Base-by-base conservation (phyloP, 2,888 invertebrate species). In the Andrena praecox region DNA sequence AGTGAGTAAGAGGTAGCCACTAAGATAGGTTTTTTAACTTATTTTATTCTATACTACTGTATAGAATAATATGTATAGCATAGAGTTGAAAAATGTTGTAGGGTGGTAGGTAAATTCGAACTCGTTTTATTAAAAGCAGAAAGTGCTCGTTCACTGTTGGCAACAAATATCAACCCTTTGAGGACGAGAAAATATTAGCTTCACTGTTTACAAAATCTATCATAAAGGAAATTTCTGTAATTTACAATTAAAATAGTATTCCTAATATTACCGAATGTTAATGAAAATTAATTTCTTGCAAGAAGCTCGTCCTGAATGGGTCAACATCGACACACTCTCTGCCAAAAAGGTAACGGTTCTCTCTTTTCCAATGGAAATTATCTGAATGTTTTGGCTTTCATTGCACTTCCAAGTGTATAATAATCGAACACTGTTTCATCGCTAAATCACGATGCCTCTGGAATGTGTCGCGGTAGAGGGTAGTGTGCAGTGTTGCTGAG, bases 371-470 rank as follows among this genome's bases (percentile, higher is more conserved):
- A 16, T 42, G 42, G 16, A 16, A 42, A 42, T 42, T 42, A 42
- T 16, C 42, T 5, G 4, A 42, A 42, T 77, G 59, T 48, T 33
- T n/a, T 35, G n/a, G 2, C 2, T 60, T n/a, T 20, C 7, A 20
- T 6, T 68, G 71, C 50, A 33, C n/a, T 42, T 8, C n/a, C 16
- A 48, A 69, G 54, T 56, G 59, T 68, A 63, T 1, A 24, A 63
- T 4, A 29, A 73, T 52, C 8, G 24, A 64, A 20, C 63, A 59
- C n/a, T n/a, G 54, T 54, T 59, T 31, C 35, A 29, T 68, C n/a
- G 68, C 35, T 8, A 16, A 52, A 63, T 77, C 74, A 82, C 84
- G 82, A 84, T 72, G 68, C 79, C 84, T 84, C 74, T 84, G 84
- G 82, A 79, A 84, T 79, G 78, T 80, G 52, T 42, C 69, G 59